These are phyloP conservation scores for Himalopsyche kuldschensis DNA, from an alignment of 2,888 invertebrate species.

Conservation along the genomic window DNA sequence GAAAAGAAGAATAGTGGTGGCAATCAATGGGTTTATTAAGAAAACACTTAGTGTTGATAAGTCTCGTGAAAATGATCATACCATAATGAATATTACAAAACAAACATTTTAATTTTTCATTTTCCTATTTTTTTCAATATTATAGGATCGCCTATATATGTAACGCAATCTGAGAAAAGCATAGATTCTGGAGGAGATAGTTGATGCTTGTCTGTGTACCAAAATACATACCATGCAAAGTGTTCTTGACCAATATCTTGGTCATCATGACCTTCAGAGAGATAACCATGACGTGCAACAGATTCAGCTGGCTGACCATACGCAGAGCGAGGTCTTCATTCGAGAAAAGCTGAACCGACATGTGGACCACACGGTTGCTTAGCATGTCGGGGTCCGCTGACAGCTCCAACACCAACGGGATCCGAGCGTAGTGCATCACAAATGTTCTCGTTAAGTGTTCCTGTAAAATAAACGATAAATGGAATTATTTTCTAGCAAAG, in stretches of 20 bases:
- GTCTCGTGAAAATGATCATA: too few relatives aligned
- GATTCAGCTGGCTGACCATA: slow-evolving; percentile 87
- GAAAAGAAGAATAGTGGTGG: too few relatives aligned
- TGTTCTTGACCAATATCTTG: slow-evolving; percentile 84
- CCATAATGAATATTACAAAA: too few relatives aligned
- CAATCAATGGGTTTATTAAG: too few relatives aligned
- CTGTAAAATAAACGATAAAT: slow-evolving; percentile 49
- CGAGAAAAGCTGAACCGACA: slow-evolving; percentile 94
- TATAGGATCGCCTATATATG: not conserved
- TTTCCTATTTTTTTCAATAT: too few relatives aligned
- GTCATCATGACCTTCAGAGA: slow-evolving; percentile 92
- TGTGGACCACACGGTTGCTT: slow-evolving; percentile 95
- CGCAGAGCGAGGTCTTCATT: slow-evolving; percentile 88
- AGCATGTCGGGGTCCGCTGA: slow-evolving; percentile 87
- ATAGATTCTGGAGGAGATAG: too few relatives aligned
- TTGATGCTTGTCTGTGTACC: too few relatives aligned
- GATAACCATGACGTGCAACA: slow-evolving; percentile 91
- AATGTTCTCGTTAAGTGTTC: slow-evolving; percentile 92
- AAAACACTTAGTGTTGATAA: too few relatives aligned
- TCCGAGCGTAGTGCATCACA: slow-evolving; percentile 94
- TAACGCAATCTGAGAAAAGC: not conserved
- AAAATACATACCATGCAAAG: slow-evolving; percentile 70
- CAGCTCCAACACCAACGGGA: slow-evolving; percentile 86
- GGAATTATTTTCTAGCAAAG: too few relatives aligned
- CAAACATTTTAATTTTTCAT: too few relatives aligned